Evolutionary conservation across 2,797 vertebrate species (phyloP).

Genomic region (Salmo trutta): DNA sequence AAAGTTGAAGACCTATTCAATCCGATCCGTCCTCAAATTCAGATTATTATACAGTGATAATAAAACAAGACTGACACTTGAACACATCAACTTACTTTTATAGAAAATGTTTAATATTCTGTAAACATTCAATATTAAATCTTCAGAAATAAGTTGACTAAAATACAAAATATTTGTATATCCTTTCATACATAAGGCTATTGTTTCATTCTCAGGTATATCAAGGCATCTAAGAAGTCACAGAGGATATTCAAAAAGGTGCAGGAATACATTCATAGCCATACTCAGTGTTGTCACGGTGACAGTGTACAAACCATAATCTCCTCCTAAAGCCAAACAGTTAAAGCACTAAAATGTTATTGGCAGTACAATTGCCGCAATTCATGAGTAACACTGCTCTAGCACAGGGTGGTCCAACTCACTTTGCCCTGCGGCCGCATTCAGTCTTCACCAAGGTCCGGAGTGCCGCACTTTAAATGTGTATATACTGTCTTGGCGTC

Average conservation of each 20-base stretch:
- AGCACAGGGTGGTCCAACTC: too few relatives aligned
- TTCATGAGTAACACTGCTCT: background rate
- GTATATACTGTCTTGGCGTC: too few relatives aligned
- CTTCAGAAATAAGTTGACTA: slow-evolving; percentile 8
- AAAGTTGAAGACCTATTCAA: too few relatives aligned
- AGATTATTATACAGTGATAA: background rate
- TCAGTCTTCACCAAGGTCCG: too few relatives aligned
- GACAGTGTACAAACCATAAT: background rate
- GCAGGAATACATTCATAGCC: slow-evolving; percentile 1
- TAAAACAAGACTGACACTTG: background rate
- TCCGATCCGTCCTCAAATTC: background rate
- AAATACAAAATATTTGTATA: slow-evolving; percentile 3
- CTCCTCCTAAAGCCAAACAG: background rate
- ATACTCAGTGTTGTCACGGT: background rate
- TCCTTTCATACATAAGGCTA: slow-evolving; percentile 16
- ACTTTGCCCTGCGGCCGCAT: too few relatives aligned
- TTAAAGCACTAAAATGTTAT: background rate
- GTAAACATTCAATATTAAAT: slow-evolving; percentile 5
- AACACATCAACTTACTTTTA: slow-evolving; percentile 13
- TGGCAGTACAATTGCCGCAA: background rate
- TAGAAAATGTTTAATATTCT: slow-evolving; percentile 29
- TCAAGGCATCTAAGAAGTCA: background rate
- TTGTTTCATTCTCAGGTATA: background rate
- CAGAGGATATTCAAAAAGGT: background rate
- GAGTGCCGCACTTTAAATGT: too few relatives aligned